Evolutionary conservation across 2,888 invertebrate genomes (phyloP).

Genomic region (Epinotia nisella): DNA sequence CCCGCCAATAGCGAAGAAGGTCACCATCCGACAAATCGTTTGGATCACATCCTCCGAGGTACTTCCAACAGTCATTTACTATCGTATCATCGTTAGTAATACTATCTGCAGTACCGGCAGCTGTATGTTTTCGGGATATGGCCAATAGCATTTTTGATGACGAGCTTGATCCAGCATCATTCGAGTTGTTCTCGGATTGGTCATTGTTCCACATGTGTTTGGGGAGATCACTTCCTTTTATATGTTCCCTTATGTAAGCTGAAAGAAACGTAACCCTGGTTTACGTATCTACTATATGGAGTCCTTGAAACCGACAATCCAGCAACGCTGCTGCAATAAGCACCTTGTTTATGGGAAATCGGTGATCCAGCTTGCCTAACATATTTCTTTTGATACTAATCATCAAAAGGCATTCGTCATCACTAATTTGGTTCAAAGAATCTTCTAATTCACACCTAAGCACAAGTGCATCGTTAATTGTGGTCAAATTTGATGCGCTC

Average conservation of each 20-base stretch:
- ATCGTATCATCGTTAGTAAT: neutral
- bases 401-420: neutral
- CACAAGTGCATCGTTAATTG: conserved; percentile 2
- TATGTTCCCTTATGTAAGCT: neutral
- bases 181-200: neutral
- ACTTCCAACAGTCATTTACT: too few relatives aligned
- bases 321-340: neutral
- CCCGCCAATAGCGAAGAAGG: too few relatives aligned
- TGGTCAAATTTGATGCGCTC: neutral
- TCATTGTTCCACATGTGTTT: neutral
- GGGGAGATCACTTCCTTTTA: neutral
- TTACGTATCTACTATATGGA: neutral
- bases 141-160: neutral
- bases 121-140: neutral
- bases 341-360: neutral
- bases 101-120: neutral
- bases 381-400: neutral
- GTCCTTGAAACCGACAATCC: neutral
- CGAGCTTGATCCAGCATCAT: neutral
- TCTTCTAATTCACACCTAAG: conserved; percentile 5
- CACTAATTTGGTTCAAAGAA: neutral
- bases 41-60: neutral
- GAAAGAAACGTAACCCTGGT: neutral
- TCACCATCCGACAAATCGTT: too few relatives aligned
- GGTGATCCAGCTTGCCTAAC: neutral